phyloP scores from a whole-genome alignment of 2,888 invertebrate genomes.

The Polyommatus iphigenia region DNA sequence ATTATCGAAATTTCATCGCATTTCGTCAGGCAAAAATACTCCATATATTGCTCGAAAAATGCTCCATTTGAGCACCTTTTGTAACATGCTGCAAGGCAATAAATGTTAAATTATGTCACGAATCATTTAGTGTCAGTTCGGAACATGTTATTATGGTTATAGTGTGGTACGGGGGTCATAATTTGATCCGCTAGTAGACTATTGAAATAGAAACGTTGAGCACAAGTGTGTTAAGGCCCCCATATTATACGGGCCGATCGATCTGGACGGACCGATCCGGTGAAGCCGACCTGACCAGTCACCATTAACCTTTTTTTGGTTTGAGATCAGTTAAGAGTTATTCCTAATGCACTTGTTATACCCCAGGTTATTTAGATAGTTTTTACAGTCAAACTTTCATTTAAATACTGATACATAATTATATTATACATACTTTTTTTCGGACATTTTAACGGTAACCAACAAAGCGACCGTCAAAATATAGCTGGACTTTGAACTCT shows the following conservation, averaged over 20 bases:
- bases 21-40: not conserved
- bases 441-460: too few relatives aligned
- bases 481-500: too few relatives aligned
- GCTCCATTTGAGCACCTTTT: not conserved
- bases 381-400: too few relatives aligned
- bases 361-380: too few relatives aligned
- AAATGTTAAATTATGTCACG: constrained; percentile 25
- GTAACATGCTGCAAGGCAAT: constrained; percentile 20
- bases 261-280: not conserved
- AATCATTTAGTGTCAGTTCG: constrained; percentile 16
- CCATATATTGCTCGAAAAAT: constrained; percentile 1
- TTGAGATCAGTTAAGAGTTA: too few relatives aligned
- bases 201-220: not conserved
- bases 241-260: not conserved
- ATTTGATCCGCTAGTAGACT: not conserved
- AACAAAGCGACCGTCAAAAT: too few relatives aligned
- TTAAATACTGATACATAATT: too few relatives aligned
- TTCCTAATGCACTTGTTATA: too few relatives aligned
- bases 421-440: too few relatives aligned
- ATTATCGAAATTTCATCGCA: constrained; percentile 30
- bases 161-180: not conserved
- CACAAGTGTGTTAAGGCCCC: not conserved
- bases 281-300: not conserved
- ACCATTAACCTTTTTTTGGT: too few relatives aligned
- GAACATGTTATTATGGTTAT: constrained; percentile 2